phyloP scores from a whole-genome alignment of 1,140 invertebrate species.

The Drosophila triauraria region DNA sequence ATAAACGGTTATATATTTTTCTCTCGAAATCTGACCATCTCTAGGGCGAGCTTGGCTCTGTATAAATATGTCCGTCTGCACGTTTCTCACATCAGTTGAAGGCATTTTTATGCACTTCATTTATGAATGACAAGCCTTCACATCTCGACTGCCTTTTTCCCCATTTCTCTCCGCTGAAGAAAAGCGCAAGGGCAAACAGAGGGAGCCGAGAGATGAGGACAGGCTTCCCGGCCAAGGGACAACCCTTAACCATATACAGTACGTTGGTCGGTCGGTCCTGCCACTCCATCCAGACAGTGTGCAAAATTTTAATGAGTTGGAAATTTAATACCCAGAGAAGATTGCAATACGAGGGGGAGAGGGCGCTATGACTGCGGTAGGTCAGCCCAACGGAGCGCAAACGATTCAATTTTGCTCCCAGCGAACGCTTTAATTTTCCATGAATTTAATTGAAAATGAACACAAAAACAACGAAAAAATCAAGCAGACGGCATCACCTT shows the following conservation, averaged over 20 bases:
- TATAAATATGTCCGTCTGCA: conserved; percentile 44
- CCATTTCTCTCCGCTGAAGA: conserved; percentile 7
- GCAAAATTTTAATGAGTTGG: conserved; percentile 82
- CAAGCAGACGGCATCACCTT: conserved; percentile 51
- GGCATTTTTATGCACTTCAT: conserved; percentile 63
- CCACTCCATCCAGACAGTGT: conserved; percentile 65
- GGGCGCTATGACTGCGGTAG: conserved; percentile 60
- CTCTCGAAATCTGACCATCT: neutral
- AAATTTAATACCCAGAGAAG: conserved; percentile 74
- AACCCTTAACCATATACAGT: conserved; percentile 27
- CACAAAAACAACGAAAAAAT: conserved; percentile 27
- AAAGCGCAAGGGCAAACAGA: conserved; percentile 63
- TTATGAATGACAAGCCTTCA: conserved; percentile 69
- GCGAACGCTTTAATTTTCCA: conserved; percentile 61
- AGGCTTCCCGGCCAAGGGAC: conserved; percentile 4
- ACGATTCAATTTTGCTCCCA: conserved; percentile 69
- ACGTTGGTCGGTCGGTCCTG: conserved; percentile 1
- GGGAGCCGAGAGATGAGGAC: neutral
- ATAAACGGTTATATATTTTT: neutral
- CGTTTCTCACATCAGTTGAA: conserved; percentile 49
- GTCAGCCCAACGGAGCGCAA: conserved; percentile 59
- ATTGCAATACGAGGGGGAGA: conserved; percentile 39
- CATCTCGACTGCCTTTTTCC: neutral
- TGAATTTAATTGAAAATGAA: conserved; percentile 74
- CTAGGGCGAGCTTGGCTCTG: conserved; percentile 6